Evolutionary conservation across 2,888 invertebrate species (phyloP), one percentile per base, ranked within the genome.

Genomic region (Phengaris arion): DNA sequence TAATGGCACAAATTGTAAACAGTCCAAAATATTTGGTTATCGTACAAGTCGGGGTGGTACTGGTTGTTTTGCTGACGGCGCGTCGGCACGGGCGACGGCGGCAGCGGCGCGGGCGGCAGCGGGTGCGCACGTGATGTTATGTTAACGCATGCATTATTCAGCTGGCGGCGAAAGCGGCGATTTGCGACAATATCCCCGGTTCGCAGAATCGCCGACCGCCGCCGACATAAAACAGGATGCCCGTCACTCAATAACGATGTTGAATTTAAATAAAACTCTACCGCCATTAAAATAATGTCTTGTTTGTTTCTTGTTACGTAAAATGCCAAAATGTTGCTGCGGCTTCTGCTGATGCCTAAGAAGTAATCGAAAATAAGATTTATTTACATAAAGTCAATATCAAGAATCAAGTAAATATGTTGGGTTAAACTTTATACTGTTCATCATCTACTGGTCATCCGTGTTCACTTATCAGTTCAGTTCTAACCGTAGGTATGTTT

Each of bases 91-190:
- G 22, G 76, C 75, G 78, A 74, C 78, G 74, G 81, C 77, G 78
- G 22, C 22, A 22, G 22, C 22, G 79, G 77, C 79, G 82, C 81
- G 82, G 80, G 83, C 12, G 35, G 35, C 35, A 35, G 81, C 81
- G 81, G 82, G 84, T 82, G 82, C 83, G 84, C 85, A 91, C 89
- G 92, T 92, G 92, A 91, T 89, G 90, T 88, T 90, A 92, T 92
- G 91, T 88, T 92, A 90, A 90, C 91, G 87, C 91, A 93, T 93
- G 90, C 90, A 93, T 93, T 91, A 93, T 93, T 92, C 93, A 93
- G 86, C 87, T 87, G 87, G 88, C 87, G 92, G 92, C 91, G 93
- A 93, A 93, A 93, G 93, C 93, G 89, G 91, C 91, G 91, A 92
- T 93, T 92, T 93, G 93, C 92, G 92, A 92, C 93, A 92, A 90